A percentile compares a stretch with the other conserved stretches of the same genome.
phyloP scores from a whole-genome alignment of 2,888 invertebrate species.

The Geotrupes spiniger region DNA sequence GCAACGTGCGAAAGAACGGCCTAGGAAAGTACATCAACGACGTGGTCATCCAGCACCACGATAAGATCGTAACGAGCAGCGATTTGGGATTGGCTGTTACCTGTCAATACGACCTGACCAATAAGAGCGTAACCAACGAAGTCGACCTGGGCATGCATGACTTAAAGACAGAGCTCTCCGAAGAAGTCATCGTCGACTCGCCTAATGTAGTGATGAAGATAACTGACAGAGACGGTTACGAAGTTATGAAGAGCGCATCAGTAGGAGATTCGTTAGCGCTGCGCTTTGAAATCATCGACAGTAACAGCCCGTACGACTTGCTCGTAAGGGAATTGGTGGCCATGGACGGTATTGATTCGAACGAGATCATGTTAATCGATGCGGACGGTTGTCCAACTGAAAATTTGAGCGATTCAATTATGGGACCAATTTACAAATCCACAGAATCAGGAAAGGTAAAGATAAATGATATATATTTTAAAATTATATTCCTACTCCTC shows the following conservation, averaged over 20 bases:
- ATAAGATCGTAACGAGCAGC: slow-evolving; percentile 90
- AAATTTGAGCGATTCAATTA: slow-evolving; percentile 89
- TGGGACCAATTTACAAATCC: slow-evolving; percentile 88
- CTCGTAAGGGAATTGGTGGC: slow-evolving; percentile 92
- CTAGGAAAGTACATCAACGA: slow-evolving; percentile 78
- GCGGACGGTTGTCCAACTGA: slow-evolving; percentile 91
- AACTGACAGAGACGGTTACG: slow-evolving; percentile 79
- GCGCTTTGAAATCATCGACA: slow-evolving; percentile 88
- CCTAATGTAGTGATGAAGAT: slow-evolving; percentile 94
- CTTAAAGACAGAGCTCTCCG: slow-evolving; percentile 78
- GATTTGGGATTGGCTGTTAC: slow-evolving; percentile 91
- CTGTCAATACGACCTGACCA: slow-evolving; percentile 91
- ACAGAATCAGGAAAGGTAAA: slow-evolving; percentile 73
- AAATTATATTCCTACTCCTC: too few species aligned
- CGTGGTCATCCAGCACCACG: slow-evolving; percentile 93
- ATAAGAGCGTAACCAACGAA: slow-evolving; percentile 91
- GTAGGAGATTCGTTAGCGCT: slow-evolving; percentile 90
- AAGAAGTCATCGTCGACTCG: slow-evolving; percentile 90
- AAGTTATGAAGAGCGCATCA: slow-evolving; percentile 82
- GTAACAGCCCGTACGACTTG: slow-evolving; percentile 91
- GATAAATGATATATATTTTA: background rate
- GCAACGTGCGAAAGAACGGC: slow-evolving; percentile 87
- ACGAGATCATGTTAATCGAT: slow-evolving; percentile 89
- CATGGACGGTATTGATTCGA: slow-evolving; percentile 90
- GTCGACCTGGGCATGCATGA: slow-evolving; percentile 87